A percentile compares a stretch with the other conserved stretches of the same genome.
phyloP scores from a whole-genome alignment of 2,113 vertebrate species.

The Prunella himalayana region DNA sequence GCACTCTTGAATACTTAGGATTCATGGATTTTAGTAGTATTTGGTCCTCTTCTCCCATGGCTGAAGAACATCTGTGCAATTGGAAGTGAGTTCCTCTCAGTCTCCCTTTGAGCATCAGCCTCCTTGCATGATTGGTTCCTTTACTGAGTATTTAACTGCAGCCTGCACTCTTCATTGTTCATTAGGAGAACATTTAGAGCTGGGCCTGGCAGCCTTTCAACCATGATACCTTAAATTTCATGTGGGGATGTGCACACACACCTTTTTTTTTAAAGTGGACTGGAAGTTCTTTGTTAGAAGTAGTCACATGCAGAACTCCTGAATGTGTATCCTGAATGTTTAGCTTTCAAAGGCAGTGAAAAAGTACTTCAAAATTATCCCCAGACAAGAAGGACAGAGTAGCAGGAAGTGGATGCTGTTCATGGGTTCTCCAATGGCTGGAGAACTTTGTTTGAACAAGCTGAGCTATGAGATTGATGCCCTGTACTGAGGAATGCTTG shows the following conservation, averaged over 20 bases:
- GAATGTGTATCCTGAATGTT: neutral
- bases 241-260: fast-evolving
- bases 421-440: neutral
- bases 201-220: neutral
- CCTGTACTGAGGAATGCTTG: neutral
- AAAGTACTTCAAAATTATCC: neutral
- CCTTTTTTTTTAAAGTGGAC: neutral
- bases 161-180: neutral
- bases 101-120: neutral
- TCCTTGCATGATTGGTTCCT: neutral
- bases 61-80: neutral
- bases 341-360: neutral
- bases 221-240: fast-evolving
- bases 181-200: neutral
- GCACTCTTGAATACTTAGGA: neutral
- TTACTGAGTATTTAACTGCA: neutral
- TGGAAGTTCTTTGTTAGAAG: neutral
- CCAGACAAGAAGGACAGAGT: neutral
- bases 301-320: neutral
- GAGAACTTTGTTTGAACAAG: neutral
- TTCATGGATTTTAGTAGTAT: neutral
- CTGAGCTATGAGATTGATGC: fast-evolving
- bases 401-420: neutral
- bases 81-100: neutral
- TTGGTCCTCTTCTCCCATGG: neutral